A percentile compares a stretch with the other conserved stretches of the same genome.
Evolutionary conservation across 2,888 invertebrate genomes (phyloP).

Genomic region (Lasius platythorax): DNA sequence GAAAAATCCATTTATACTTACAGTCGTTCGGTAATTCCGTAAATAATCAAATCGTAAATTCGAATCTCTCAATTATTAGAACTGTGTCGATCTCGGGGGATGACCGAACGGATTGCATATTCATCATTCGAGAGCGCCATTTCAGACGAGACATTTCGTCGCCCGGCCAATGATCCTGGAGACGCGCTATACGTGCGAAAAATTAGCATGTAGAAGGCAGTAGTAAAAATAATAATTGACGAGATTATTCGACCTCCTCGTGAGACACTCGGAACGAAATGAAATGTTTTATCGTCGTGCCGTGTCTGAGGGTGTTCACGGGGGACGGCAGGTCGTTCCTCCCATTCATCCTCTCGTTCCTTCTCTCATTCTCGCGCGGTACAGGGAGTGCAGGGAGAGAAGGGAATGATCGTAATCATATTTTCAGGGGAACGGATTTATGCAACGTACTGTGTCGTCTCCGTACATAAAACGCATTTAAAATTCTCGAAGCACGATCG

Average conservation of each 20-base stretch:
- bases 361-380: background rate
- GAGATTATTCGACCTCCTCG: conserved; percentile 69
- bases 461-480: conserved; percentile 78
- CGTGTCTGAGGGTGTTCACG: conserved; percentile 55
- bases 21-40: conserved; percentile 4
- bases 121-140: conserved; percentile 27
- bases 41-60: conserved; percentile 34
- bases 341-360: background rate
- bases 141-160: conserved; percentile 37
- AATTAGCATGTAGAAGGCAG: conserved; percentile 55
- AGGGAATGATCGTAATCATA: conserved; percentile 79
- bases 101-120: conserved; percentile 28
- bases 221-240: conserved; percentile 69
- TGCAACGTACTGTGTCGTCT: conserved; percentile 77
- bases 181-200: conserved; percentile 28
- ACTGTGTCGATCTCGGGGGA: conserved; percentile 16
- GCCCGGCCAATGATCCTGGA: conserved; percentile 28
- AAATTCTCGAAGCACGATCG: conserved; percentile 75
- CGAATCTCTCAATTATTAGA: conserved; percentile 8
- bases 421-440: conserved; percentile 77
- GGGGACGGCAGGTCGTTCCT: conserved; percentile 6
- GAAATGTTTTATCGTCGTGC: conserved; percentile 72
- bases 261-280: conserved; percentile 64
- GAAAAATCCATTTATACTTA: conserved; percentile 37
- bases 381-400: conserved; percentile 25